Evolutionary conservation across 2,113 vertebrate genomes (phyloP).

Genomic region (Pangasianodon hypophthalmus): DNA sequence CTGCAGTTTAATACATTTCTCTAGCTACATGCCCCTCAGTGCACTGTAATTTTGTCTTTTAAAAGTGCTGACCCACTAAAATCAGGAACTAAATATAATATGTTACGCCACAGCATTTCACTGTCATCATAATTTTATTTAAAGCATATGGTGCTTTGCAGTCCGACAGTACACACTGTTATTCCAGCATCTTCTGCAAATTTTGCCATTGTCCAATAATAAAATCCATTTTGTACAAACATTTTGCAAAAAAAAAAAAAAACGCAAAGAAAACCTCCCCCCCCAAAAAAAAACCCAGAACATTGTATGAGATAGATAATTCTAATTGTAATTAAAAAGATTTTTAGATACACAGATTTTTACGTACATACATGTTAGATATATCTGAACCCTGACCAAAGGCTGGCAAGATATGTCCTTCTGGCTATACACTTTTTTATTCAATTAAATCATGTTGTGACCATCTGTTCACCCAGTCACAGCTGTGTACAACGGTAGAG

Average conservation of each 20-base stretch:
- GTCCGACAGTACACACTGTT: neutral
- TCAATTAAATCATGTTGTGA: conserved; percentile 11
- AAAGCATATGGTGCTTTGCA: neutral
- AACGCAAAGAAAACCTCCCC: too few relatives aligned
- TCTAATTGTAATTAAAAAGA: too few relatives aligned
- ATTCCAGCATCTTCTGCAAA: neutral
- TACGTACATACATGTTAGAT: neutral
- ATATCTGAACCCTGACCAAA: neutral
- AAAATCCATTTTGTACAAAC: neutral
- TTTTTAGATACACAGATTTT: too few relatives aligned
- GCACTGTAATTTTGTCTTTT: neutral
- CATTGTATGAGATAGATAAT: too few relatives aligned
- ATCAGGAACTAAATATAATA: neutral
- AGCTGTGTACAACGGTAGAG: neutral
- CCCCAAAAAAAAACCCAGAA: too few relatives aligned
- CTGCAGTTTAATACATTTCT: neutral
- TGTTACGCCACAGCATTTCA: neutral
- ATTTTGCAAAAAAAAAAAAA: neutral
- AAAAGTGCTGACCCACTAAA: neutral
- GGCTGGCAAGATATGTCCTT: neutral
- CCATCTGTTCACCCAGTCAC: conserved; percentile 4
- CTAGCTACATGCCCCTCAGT: neutral
- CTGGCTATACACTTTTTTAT: neutral
- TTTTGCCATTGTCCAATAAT: neutral
- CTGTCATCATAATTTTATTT: neutral